Conservation (phyloP, 53 echinoderm and acorn worm genomes). For the Henricia sp. region DNA sequence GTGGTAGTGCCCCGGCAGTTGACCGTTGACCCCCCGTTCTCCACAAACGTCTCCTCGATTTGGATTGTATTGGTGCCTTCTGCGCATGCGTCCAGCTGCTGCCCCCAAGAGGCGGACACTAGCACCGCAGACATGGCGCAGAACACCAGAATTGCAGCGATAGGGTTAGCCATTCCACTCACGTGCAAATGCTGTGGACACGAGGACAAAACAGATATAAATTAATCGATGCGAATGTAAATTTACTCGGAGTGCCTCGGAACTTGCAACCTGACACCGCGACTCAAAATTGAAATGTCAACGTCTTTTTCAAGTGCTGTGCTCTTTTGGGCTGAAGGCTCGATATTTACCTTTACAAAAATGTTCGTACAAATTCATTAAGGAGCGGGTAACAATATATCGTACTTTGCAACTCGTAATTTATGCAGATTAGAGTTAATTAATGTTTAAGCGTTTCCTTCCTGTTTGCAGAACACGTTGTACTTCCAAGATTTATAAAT, state of each 20-base stretch:
- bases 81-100: background rate
- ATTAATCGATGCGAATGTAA: background rate
- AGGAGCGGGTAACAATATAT: too few species aligned
- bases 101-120: slow-evolving; percentile 3
- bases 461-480: too few species aligned
- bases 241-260: background rate
- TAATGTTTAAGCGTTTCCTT: too few species aligned
- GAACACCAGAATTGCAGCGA: background rate
- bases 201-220: background rate
- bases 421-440: too few species aligned
- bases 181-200: background rate
- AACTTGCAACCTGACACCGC: slow-evolving; percentile 3
- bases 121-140: slow-evolving; percentile 27
- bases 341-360: too few species aligned
- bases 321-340: background rate
- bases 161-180: slow-evolving; percentile 9
- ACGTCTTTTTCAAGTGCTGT: background rate
- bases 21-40: slow-evolving; percentile 8
- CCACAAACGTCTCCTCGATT: slow-evolving; percentile 16
- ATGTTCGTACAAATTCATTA: too few species aligned
- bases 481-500: too few species aligned
- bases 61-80: slow-evolving; percentile 7
- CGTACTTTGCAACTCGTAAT: too few species aligned
- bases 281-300: slow-evolving; percentile 4
- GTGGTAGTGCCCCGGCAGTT: slow-evolving; percentile 38